phyloP scores from a whole-genome alignment of 2,113 vertebrate species.

The Pangasianodon hypophthalmus region DNA sequence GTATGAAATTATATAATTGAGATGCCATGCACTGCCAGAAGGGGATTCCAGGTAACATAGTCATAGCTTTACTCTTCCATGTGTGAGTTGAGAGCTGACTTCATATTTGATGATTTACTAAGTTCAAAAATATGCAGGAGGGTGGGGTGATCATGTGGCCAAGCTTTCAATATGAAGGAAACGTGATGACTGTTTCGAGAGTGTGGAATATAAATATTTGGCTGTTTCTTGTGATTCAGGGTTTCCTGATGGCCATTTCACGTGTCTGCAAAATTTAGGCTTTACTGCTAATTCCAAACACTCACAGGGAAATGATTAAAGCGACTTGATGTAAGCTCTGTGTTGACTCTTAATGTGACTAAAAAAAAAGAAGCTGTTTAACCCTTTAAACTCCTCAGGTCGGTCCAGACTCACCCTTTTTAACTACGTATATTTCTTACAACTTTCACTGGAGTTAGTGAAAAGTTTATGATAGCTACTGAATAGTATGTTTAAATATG shows the following conservation, averaged over 20 bases:
- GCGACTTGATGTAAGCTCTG: background rate
- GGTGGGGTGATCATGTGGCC: constrained; percentile 27
- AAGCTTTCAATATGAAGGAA: constrained; percentile 29
- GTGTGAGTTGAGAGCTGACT: constrained; percentile 11
- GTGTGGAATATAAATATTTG: constrained; percentile 49
- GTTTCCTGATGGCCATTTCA: constrained; percentile 20
- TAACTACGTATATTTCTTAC: background rate
- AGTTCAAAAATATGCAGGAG: constrained; percentile 48
- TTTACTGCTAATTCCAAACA: background rate
- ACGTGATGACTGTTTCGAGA: background rate
- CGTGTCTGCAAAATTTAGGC: background rate
- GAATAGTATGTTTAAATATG: background rate
- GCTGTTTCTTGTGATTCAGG: constrained; percentile 30
- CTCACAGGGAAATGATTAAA: background rate
- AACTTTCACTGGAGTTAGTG: background rate
- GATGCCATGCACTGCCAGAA: background rate
- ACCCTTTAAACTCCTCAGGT: background rate
- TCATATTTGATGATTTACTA: constrained; percentile 17
- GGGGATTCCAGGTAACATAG: constrained; percentile 19
- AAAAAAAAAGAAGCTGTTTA: background rate
- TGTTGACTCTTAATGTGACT: background rate
- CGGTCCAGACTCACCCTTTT: background rate
- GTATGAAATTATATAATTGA: background rate
- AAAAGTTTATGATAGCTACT: background rate
- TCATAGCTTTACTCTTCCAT: background rate